These are phyloP conservation scores for Lytechinus pictus DNA, from an alignment of 35 echinoderm and acorn worm genomes.

Conservation along the genomic window DNA sequence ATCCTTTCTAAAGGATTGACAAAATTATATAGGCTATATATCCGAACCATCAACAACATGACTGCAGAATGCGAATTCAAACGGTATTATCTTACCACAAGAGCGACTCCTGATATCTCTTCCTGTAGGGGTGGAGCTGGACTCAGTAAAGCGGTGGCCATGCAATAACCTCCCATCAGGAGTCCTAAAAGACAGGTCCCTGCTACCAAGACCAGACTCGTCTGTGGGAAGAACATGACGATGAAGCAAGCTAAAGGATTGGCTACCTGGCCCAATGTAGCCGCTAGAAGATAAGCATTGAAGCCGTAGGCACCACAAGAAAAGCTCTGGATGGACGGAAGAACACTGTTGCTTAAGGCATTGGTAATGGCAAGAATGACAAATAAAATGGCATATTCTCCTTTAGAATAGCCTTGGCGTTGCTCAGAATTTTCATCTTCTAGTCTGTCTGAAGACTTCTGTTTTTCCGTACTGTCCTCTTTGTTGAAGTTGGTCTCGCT, in stretches of 20 bases:
- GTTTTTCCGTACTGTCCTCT: constrained; percentile 47
- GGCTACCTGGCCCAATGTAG: constrained; percentile 58
- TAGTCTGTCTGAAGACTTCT: background rate
- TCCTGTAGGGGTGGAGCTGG: constrained; percentile 61
- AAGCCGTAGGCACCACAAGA: constrained; percentile 69
- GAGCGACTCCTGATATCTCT: constrained; percentile 23
- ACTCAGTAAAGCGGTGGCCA: constrained; percentile 59
- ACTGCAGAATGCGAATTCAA: background rate
- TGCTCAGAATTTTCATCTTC: background rate
- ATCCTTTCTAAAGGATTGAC: no score
- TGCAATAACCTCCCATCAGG: constrained; percentile 56
- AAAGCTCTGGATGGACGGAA: constrained; percentile 72
- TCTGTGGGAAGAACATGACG: constrained; percentile 62
- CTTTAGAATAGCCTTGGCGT: background rate
- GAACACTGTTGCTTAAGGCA: constrained; percentile 63
- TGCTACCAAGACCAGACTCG: constrained; percentile 34
- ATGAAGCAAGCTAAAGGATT: constrained; percentile 66
- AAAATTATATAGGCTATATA: no score
- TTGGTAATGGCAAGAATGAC: constrained; percentile 51
- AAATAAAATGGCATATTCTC: constrained; percentile 57
- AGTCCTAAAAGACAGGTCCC: constrained; percentile 15
- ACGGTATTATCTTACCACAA: constrained; percentile 54
- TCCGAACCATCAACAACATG: no score
- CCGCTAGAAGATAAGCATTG: constrained; percentile 59
- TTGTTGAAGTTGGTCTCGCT: background rate